Percentiles rank a stretch among this genome's conserved stretches.
phyloP scores from a whole-genome alignment of 2,888 invertebrate species.

The Perdita meconis region DNA sequence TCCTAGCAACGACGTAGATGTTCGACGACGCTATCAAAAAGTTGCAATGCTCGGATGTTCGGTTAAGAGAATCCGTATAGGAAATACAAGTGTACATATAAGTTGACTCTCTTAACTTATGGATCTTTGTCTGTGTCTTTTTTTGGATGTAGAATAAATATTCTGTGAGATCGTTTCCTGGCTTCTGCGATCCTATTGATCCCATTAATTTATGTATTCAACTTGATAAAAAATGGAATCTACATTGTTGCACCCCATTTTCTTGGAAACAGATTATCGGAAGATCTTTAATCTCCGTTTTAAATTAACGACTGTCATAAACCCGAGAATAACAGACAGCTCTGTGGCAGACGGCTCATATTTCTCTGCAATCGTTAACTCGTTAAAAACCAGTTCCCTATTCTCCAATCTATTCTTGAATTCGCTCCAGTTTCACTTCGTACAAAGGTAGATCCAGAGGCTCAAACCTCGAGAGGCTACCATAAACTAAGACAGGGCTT shows the following conservation, averaged over 20 bases:
- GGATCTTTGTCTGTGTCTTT: conserved; percentile 11
- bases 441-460: neutral
- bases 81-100: conserved; percentile 38
- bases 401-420: neutral
- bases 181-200: conserved; percentile 2
- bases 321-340: conserved; percentile 14
- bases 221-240: no score
- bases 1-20: conserved; percentile 41
- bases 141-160: conserved; percentile 36
- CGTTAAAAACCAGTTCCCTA: neutral
- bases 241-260: neutral
- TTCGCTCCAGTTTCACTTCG: neutral
- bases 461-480: neutral
- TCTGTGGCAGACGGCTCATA: no score
- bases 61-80: neutral
- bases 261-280: neutral
- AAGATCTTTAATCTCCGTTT: neutral
- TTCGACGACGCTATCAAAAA: conserved; percentile 4
- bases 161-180: neutral
- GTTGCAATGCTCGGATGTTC: neutral
- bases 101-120: neutral
- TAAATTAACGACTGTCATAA: neutral
- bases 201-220: no score
- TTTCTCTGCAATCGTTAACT: neutral
- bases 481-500: no score